Conservation (phyloP, 1,140 invertebrate species). For the Neodiprion pinetum region DNA sequence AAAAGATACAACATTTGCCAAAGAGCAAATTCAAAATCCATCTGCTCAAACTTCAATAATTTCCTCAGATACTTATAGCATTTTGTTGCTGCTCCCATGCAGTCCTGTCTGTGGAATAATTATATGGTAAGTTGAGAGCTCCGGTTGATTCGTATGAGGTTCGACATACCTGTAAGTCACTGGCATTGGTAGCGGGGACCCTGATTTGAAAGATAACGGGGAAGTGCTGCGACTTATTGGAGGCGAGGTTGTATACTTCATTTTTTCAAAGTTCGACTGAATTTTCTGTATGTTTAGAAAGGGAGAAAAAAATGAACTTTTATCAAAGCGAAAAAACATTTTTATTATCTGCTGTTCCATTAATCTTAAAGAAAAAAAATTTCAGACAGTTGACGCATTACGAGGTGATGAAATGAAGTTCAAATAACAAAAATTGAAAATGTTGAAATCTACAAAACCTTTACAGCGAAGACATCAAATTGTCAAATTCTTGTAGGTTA, state of each 20-base stretch:
- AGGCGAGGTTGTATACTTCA: slow-evolving; percentile 74
- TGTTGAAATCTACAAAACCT: background rate
- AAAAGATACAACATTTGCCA: slow-evolving; percentile 99
- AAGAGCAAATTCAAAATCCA: slow-evolving; percentile 99
- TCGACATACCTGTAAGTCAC: slow-evolving; percentile 56
- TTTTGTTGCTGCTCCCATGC: slow-evolving; percentile 88
- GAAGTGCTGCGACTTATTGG: slow-evolving; percentile 56
- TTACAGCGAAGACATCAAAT: background rate
- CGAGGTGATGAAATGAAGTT: no score
- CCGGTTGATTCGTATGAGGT: background rate
- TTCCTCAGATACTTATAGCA: slow-evolving; percentile 91
- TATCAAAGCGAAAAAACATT: no score
- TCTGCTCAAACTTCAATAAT: slow-evolving; percentile 93
- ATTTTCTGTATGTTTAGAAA: background rate
- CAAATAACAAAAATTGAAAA: background rate
- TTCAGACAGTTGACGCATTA: no score
- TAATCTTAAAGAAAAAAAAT: no score
- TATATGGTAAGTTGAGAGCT: slow-evolving; percentile 6
- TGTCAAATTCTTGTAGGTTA: slow-evolving; percentile 1
- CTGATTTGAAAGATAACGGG: slow-evolving; percentile 48
- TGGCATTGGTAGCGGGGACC: slow-evolving; percentile 58
- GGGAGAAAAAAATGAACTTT: no score
- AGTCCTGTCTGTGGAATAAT: slow-evolving; percentile 64
- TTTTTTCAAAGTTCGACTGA: slow-evolving; percentile 41
- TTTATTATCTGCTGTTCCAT: no score